Conservation (phyloP, 2,888 invertebrate genomes). For the Shargacucullia verbasci region DNA sequence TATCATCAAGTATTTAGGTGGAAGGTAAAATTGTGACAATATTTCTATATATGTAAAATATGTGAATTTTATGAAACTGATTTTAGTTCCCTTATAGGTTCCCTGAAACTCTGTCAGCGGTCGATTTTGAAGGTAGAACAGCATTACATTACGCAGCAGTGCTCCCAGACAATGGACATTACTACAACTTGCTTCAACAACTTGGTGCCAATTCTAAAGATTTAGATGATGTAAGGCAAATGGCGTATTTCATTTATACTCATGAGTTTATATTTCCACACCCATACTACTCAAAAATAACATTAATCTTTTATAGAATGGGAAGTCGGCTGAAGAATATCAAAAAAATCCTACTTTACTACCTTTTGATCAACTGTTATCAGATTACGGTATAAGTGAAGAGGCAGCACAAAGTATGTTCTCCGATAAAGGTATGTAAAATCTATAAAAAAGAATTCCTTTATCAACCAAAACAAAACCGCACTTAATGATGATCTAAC, state of each 20-base stretch:
- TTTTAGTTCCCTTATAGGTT: slow-evolving; percentile 86
- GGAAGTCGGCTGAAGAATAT: slow-evolving; percentile 94
- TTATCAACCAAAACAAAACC: slow-evolving; percentile 2
- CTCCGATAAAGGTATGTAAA: slow-evolving; percentile 92
- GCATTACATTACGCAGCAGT: slow-evolving; percentile 96
- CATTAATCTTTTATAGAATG: slow-evolving; percentile 88
- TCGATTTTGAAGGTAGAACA: slow-evolving; percentile 94
- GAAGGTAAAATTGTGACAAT: slow-evolving; percentile 68
- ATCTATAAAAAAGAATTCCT: slow-evolving; percentile 12
- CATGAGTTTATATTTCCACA: neutral
- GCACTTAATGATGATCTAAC: slow-evolving; percentile 28
- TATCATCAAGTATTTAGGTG: slow-evolving; percentile 91
- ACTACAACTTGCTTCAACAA: slow-evolving; percentile 95
- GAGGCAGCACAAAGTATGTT: slow-evolving; percentile 91
- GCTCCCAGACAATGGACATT: slow-evolving; percentile 95
- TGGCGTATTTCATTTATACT: slow-evolving; percentile 1
- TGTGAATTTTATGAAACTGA: neutral
- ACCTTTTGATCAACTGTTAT: slow-evolving; percentile 91
- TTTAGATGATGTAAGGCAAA: slow-evolving; percentile 93
- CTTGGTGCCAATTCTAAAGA: slow-evolving; percentile 95
- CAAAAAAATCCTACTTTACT: slow-evolving; percentile 91
- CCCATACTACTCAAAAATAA: neutral
- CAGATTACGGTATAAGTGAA: slow-evolving; percentile 92
- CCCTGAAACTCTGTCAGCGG: slow-evolving; percentile 95
- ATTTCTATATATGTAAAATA: neutral